Conservation (phyloP, 2,888 invertebrate species). For the Drosophila imparisetae region DNA sequence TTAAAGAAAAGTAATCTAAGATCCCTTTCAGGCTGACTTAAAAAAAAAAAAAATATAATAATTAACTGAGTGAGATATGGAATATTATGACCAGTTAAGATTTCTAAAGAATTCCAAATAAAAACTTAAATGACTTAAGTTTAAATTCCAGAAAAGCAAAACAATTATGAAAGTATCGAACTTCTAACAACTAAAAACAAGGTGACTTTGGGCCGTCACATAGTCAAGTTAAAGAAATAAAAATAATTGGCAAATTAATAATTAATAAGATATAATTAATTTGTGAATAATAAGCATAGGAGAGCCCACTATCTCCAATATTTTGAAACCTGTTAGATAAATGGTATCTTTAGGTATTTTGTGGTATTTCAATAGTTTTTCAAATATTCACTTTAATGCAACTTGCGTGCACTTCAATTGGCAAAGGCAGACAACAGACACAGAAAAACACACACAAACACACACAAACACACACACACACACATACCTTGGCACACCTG, state of each 20-base stretch:
- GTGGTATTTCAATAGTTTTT: slow-evolving; percentile 46
- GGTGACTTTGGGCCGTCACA: not conserved
- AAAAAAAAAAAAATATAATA: not conserved
- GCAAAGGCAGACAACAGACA: slow-evolving; percentile 42
- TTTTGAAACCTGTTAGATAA: not conserved
- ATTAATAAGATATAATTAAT: not conserved
- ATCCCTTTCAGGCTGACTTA: not conserved
- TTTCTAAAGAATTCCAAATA: not conserved
- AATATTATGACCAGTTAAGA: not conserved
- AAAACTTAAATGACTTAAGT: no score
- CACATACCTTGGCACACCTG: slow-evolving; percentile 32
- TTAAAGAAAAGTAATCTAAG: not conserved
- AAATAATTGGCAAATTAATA: not conserved
- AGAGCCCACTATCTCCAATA: not conserved
- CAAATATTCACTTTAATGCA: slow-evolving; percentile 47
- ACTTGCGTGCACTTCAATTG: slow-evolving; percentile 48
- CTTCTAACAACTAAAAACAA: not conserved
- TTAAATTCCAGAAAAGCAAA: not conserved
- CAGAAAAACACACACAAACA: slow-evolving; percentile 6
- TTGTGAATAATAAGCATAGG: not conserved
- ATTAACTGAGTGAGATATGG: not conserved
- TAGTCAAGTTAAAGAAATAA: not conserved
- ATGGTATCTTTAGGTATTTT: slow-evolving; percentile 5
- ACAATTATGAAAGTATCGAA: no score
- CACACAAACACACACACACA: slow-evolving; percentile 8